phyloP scores from a whole-genome alignment of 2,888 invertebrate species.

The Acanthosepion pharaonis region DNA sequence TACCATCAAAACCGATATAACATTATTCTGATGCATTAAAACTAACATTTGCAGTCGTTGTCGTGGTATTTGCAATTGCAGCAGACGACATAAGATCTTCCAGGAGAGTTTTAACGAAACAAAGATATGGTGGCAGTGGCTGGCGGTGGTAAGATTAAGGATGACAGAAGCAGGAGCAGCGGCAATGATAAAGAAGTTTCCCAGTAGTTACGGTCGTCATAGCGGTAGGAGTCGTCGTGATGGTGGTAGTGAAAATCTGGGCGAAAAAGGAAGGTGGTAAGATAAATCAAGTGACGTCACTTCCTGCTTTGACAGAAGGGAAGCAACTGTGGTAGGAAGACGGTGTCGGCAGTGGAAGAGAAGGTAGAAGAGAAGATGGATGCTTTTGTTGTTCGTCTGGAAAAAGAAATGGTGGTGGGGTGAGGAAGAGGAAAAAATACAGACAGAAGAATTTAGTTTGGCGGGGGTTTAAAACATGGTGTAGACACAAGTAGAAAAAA shows the following conservation, averaged over 20 bases:
- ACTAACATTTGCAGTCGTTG: not conserved
- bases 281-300: constrained; percentile 23
- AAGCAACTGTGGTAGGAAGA: not conserved
- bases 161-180: not conserved
- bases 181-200: not conserved
- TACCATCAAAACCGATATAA: not conserved
- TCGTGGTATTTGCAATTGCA: not conserved
- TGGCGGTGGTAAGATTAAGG: not conserved
- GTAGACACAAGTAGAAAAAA: too few species aligned
- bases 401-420: too few species aligned
- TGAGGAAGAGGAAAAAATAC: too few species aligned
- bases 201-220: not conserved
- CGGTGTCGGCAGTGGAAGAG: not conserved
- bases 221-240: not conserved
- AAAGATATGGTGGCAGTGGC: not conserved
- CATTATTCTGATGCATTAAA: not conserved
- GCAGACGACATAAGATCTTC: not conserved
- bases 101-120: not conserved
- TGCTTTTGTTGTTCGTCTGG: too few species aligned
- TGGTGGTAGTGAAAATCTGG: not conserved
- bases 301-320: constrained; percentile 18
- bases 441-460: too few species aligned
- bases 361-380: not conserved
- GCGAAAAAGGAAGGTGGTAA: not conserved
- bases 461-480: too few species aligned